Conservation (phyloP, 2,113 vertebrate genomes). For the Archocentrus centrarchus region DNA sequence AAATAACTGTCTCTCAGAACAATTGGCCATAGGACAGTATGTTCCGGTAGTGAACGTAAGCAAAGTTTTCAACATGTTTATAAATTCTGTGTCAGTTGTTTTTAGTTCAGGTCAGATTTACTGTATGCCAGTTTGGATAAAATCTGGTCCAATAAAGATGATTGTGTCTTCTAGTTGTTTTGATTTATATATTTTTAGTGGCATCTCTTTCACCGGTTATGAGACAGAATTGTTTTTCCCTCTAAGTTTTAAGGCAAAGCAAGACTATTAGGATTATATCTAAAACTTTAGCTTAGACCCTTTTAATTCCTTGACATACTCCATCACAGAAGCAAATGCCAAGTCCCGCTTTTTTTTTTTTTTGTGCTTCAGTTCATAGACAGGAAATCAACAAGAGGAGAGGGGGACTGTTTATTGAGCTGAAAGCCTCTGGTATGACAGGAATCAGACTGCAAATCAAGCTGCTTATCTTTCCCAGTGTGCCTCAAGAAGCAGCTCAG, state of each 20-base stretch:
- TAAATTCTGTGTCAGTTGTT: not conserved
- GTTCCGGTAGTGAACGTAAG: not conserved
- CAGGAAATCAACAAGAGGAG: constrained; percentile 64
- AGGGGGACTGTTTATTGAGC: constrained; percentile 62
- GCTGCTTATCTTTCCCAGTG: constrained; percentile 46
- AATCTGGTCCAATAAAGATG: not conserved
- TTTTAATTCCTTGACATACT: not conserved
- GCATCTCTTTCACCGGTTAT: not conserved
- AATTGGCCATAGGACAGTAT: not conserved
- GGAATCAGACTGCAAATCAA: constrained; percentile 55
- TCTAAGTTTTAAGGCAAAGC: not conserved
- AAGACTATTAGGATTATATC: not conserved
- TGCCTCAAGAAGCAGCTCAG: constrained; percentile 20
- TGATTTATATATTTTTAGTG: not conserved
- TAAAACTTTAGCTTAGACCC: not conserved
- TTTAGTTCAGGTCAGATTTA: not conserved
- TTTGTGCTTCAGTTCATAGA: constrained; percentile 15
- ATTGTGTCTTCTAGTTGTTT: not conserved
- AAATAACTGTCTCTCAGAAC: too few species aligned
- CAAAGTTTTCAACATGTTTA: not conserved
- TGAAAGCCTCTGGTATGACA: constrained; percentile 63
- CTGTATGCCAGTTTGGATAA: not conserved
- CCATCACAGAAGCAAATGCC: constrained; percentile 15
- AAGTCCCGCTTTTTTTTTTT: constrained; percentile 30
- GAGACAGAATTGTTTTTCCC: not conserved